These are phyloP conservation scores for human (Homo sapiens) DNA, from an alignment of 2,113 vertebrate species.

Conservation along the genomic window DNA sequence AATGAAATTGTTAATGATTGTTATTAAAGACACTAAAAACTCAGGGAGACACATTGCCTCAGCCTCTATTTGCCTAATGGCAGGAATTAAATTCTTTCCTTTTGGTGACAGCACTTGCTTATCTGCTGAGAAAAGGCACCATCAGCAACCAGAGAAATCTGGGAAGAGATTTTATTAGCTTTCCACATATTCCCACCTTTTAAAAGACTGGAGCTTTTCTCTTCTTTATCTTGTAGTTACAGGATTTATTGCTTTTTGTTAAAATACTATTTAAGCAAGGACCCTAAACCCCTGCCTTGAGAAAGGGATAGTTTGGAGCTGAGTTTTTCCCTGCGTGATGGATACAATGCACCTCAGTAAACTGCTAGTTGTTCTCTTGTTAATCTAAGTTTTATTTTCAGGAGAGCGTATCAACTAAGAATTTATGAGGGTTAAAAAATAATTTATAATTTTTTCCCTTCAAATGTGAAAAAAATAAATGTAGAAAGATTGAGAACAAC, in stretches of 20 bases:
- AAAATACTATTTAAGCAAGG: not conserved
- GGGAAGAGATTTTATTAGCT: not conserved
- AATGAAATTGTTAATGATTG: too few species aligned
- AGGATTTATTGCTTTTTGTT: not conserved
- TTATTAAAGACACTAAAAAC: too few species aligned
- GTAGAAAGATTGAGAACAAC: not conserved
- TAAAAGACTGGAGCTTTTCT: not conserved
- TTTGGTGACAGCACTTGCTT: not conserved
- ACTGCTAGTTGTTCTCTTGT: too few species aligned
- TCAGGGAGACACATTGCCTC: not conserved
- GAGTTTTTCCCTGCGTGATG: not conserved
- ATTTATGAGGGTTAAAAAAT: not conserved
- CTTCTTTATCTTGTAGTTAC: not conserved
- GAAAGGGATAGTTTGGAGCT: not conserved
- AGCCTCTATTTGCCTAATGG: not conserved
- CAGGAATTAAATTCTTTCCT: not conserved
- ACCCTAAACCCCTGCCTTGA: not conserved
- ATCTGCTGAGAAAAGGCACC: not conserved
- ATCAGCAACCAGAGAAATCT: not conserved
- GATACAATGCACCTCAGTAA: too few species aligned
- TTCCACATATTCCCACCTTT: not conserved
- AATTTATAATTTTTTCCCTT: not conserved
- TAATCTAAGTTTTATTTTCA: not conserved
- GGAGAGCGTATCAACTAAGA: not conserved
- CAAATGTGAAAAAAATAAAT: not conserved